A percentile compares a stretch with the other conserved stretches of the same genome.
Conservation (phyloP, 2,113 vertebrate species). For the Boleophthalmus pectinirostris region DNA sequence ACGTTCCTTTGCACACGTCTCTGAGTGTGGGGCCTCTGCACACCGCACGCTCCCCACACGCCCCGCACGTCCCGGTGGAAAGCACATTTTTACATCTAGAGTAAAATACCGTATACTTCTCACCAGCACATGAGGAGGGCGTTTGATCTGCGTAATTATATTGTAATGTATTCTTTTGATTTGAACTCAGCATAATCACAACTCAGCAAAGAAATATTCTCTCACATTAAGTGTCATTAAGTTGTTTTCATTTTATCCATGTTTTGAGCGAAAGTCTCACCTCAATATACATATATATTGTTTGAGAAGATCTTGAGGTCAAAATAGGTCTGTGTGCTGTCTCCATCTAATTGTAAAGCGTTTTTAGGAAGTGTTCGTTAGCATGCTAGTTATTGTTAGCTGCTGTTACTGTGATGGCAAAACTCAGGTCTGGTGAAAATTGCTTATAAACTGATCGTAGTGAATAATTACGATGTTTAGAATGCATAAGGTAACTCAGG, state of each 20-base stretch:
- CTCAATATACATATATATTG: no score
- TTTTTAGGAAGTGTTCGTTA: no score
- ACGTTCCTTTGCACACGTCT: constrained; percentile 56
- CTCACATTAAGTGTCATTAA: constrained; percentile 49
- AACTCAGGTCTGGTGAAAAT: no score
- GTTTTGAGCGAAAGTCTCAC: no score
- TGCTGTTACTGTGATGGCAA: no score
- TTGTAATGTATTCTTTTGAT: constrained; percentile 79
- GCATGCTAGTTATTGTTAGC: no score
- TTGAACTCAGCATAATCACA: constrained; percentile 70
- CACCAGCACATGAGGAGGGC: constrained; percentile 66
- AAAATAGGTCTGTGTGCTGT: no score
- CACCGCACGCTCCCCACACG: constrained; percentile 19
- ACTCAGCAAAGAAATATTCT: constrained; percentile 68
- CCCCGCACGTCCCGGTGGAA: constrained; percentile 48
- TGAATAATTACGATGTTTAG: no score
- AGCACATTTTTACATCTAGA: constrained; percentile 64
- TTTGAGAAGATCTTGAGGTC: no score
- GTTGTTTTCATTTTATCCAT: background rate
- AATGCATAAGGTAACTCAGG: no score
- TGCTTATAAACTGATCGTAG: no score
- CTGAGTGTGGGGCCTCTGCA: constrained; percentile 43
- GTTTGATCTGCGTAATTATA: constrained; percentile 78
- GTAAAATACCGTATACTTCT: constrained; percentile 56
- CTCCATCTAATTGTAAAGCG: no score